Percentiles rank a stretch among this genome's conserved stretches.
These are phyloP conservation scores for Erynnis tages DNA, from an alignment of 2,888 invertebrate genomes.

Conservation along the genomic window DNA sequence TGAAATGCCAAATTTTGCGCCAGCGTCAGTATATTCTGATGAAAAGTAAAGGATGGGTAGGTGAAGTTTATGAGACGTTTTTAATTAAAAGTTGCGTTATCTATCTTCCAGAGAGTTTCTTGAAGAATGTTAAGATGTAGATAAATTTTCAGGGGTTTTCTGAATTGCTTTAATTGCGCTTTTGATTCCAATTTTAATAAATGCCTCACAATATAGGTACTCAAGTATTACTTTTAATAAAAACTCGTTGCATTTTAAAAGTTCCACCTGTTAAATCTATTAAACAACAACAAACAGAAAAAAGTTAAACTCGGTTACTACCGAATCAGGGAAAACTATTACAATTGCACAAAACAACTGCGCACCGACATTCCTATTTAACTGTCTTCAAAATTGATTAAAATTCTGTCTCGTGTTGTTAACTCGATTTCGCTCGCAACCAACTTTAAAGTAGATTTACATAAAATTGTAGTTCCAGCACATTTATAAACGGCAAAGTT, in stretches of 20 bases:
- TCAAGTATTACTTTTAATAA: too few species aligned
- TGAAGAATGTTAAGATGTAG: too few species aligned
- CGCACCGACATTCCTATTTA: conserved; percentile 21
- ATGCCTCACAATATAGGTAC: too few species aligned
- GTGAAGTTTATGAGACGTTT: not conserved
- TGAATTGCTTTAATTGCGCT: too few species aligned
- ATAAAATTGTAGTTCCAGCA: conserved; percentile 27
- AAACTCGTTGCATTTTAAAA: too few species aligned
- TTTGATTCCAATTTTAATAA: too few species aligned
- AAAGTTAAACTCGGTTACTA: not conserved
- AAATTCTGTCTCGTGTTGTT: conserved; percentile 27
- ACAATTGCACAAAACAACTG: conserved; percentile 6
- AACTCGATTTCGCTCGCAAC: conserved; percentile 27
- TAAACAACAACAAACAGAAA: too few species aligned
- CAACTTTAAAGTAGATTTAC: conserved; percentile 27
- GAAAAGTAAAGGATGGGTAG: not conserved
- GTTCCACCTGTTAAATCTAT: too few species aligned
- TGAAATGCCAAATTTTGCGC: conserved; percentile 12
- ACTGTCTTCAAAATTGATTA: conserved; percentile 27
- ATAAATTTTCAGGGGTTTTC: too few species aligned
- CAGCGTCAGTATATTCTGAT: conserved; percentile 1
- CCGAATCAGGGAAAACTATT: conserved; percentile 5
- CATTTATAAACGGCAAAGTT: conserved; percentile 27
- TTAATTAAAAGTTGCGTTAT: conserved; percentile 5
- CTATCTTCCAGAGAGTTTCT: not conserved